Evolutionary conservation across 2,888 invertebrate genomes (phyloP).

Genomic region (Halictus quadricinctus): DNA sequence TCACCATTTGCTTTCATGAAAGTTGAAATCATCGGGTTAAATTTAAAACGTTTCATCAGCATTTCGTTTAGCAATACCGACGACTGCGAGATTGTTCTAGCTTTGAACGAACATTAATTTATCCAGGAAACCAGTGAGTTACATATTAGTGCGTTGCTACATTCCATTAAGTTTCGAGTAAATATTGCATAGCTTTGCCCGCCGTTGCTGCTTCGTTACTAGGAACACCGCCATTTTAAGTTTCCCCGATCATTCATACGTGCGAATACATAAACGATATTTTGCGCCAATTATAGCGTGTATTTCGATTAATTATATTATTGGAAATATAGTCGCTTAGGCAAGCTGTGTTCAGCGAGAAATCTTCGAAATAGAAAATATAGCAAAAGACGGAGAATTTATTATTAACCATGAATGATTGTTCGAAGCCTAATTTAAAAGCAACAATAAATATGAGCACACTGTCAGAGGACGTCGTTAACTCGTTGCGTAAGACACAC

Average conservation of each 20-base stretch:
- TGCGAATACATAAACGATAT: neutral
- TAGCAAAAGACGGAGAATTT: neutral
- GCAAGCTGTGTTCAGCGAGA: neutral
- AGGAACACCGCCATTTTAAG: neutral
- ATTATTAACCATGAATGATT: constrained; percentile 13
- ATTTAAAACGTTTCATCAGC: constrained; percentile 12
- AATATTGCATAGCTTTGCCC: neutral
- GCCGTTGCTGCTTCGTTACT: neutral
- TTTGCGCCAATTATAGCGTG: neutral
- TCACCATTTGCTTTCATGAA: neutral
- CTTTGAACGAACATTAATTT: neutral
- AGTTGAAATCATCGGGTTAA: constrained; percentile 8
- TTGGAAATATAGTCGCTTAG: neutral
- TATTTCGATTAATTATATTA: neutral
- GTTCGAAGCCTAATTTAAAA: constrained; percentile 47
- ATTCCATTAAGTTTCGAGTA: neutral
- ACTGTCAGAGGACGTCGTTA: constrained; percentile 74
- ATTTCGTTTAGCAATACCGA: neutral
- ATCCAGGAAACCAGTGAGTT: neutral
- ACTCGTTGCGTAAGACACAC: constrained; percentile 76
- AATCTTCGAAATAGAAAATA: neutral
- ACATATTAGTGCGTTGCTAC: neutral
- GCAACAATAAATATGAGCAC: constrained; percentile 48
- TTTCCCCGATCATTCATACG: neutral
- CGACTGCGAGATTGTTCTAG: neutral